Evolutionary conservation across 2,888 invertebrate species (phyloP), one percentile per base, ranked within the genome.

Genomic region (Andrena fulva): DNA sequence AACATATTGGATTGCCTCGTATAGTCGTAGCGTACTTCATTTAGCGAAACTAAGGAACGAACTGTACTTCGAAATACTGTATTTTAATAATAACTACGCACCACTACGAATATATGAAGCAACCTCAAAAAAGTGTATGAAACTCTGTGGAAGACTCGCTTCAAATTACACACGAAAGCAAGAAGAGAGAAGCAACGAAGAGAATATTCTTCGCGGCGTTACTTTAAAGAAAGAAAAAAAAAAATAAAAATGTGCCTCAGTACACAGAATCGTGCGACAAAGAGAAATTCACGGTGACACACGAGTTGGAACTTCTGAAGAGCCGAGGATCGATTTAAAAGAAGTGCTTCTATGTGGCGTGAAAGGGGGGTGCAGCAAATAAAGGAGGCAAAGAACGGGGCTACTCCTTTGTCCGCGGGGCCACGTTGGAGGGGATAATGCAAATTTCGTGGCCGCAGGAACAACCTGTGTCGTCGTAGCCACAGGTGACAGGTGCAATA

Each of bases 401-500:
- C 59, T 16, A 6, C 8, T 68, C 50, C 68, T 77, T 80, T 80
- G 77, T 85, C 59, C 48, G 20, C n/a, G 8, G 29, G 35, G 20
- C 63, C 63, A 59, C n/a, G 54, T 7, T n/a, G 77, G 72, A 71
- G 77, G 83, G 82, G 78, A 77, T 84, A 86, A 92, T 91, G 91
- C 90, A 91, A 92, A 92, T 92, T 90, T 86, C 64, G 83, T 80
- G 84, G 85, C 86, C 86, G 89, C 86, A 84, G 88, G 84, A 86
- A 70, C 72, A 85, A 80, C 85, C 84, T 85, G 87, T 88, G 90
- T 91, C 89, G 91, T 91, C 75, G 91, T 89, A 63, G 71, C 76
- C 63, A 73, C 77, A 77, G 59, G 85, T 90, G 90, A 91, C 92
- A 92, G 92, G 91, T 92, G 91, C 90, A 91, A 87, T 89, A 88